phyloP scores from a whole-genome alignment of 2,797 vertebrate genomes.

The Hoplostethus atlanticus region DNA sequence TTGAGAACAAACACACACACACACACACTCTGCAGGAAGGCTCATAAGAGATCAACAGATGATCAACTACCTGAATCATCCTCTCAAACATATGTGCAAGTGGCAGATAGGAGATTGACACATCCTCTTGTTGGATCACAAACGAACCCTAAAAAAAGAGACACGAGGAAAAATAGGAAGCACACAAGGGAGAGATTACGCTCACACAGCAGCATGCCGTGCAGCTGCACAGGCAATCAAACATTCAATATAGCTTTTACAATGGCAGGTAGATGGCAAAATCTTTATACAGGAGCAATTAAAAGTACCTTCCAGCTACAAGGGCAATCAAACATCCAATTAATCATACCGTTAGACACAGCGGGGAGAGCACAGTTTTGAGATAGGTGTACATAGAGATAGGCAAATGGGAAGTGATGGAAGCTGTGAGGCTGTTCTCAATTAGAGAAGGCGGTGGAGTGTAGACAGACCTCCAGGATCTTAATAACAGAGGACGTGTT shows the following conservation, averaged over 20 bases:
- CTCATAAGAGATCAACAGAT: not conserved
- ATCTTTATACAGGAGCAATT: slow-evolving; percentile 71
- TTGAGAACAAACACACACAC: slow-evolving; percentile 12
- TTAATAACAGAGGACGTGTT: slow-evolving; percentile 89
- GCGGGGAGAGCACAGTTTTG: slow-evolving; percentile 69
- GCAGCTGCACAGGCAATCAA: slow-evolving; percentile 61
- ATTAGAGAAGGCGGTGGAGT: slow-evolving; percentile 80
- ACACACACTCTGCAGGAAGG: not conserved
- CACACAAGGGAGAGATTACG: slow-evolving; percentile 64
- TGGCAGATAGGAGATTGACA: slow-evolving; percentile 89
- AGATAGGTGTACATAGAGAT: slow-evolving; percentile 48
- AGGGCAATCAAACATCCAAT: slow-evolving; percentile 79
- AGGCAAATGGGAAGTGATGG: slow-evolving; percentile 64
- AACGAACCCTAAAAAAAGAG: slow-evolving; percentile 81
- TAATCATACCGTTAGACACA: slow-evolving; percentile 81
- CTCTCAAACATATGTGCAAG: slow-evolving; percentile 89
- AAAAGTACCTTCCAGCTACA: slow-evolving; percentile 71
- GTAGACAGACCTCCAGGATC: slow-evolving; percentile 88
- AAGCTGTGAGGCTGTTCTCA: slow-evolving; percentile 77
- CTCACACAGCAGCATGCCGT: slow-evolving; percentile 30
- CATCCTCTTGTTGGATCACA: slow-evolving; percentile 83
- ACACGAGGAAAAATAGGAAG: slow-evolving; percentile 51
- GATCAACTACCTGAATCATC: slow-evolving; percentile 84
- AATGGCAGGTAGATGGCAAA: slow-evolving; percentile 59
- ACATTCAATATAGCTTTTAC: slow-evolving; percentile 56